Conservation (phyloP, 2,113 vertebrate species). For the Caranx melampygus region DNA sequence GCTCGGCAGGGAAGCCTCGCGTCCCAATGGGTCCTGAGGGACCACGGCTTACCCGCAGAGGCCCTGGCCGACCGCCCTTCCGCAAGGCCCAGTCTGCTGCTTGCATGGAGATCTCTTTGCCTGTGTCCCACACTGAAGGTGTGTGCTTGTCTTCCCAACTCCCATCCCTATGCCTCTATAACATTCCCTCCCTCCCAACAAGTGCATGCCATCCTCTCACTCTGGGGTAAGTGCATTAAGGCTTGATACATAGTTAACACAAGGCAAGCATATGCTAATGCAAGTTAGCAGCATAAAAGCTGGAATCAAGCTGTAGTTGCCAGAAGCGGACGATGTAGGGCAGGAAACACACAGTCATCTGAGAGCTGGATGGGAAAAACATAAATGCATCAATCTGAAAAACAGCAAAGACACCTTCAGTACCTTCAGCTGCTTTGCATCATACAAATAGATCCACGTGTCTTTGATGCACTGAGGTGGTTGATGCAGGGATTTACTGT, state of each 20-base stretch:
- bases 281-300: conserved; percentile 51
- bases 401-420: too few species aligned
- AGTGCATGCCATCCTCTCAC: conserved; percentile 72
- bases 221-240: conserved; percentile 60
- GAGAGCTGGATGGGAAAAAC: too few species aligned
- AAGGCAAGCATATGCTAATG: conserved; percentile 72
- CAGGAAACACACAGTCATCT: too few species aligned
- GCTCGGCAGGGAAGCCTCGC: conserved; percentile 89
- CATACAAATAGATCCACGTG: too few species aligned
- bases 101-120: conserved; percentile 99
- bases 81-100: conserved; percentile 99
- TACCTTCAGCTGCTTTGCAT: too few species aligned
- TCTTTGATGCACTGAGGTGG: too few species aligned
- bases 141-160: conserved; percentile 82
- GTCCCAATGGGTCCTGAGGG: conserved; percentile 91
- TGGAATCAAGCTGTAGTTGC: not conserved
- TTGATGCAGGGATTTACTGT: too few species aligned
- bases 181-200: conserved; percentile 49
- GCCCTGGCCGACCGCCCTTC: conserved; percentile 95
- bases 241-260: conserved; percentile 58
- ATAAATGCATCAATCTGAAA: too few species aligned
- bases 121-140: conserved; percentile 97
- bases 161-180: conserved; percentile 56
- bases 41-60: conserved; percentile 91
- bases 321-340: not conserved